A percentile compares a stretch with the other conserved stretches of the same genome.
Conservation (phyloP, 1,140 invertebrate species). For the Lethrus apterus region DNA sequence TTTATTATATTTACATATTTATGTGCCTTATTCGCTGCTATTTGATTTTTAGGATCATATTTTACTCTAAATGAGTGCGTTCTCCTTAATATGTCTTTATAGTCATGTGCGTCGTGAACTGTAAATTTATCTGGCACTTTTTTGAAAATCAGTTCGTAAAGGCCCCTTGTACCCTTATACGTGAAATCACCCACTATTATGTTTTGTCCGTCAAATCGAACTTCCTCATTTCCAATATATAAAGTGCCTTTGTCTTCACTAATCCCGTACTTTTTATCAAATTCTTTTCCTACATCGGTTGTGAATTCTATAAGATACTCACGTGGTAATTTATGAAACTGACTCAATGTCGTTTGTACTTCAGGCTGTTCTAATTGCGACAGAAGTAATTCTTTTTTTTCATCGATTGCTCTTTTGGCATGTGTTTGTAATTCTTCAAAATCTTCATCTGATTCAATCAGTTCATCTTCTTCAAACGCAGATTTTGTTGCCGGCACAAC, state of each 20-base stretch:
- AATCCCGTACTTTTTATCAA: too few relatives aligned
- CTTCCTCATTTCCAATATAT: neutral
- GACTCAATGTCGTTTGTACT: neutral
- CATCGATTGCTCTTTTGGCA: too few relatives aligned
- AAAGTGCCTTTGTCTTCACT: too few relatives aligned
- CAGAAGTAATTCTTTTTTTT: neutral
- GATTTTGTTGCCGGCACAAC: too few relatives aligned
- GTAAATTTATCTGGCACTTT: conserved; percentile 11
- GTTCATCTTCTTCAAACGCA: too few relatives aligned
- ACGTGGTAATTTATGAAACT: neutral
- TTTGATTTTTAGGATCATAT: neutral
- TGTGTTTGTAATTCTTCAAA: too few relatives aligned
- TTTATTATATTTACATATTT: conserved; percentile 8
- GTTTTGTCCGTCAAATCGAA: neutral
- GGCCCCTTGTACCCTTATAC: neutral
- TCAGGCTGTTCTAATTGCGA: neutral
- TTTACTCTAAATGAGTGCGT: neutral
- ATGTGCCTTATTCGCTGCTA: neutral
- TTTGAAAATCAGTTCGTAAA: conserved; percentile 1
- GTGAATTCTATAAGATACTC: neutral
- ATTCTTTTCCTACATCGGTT: neutral
- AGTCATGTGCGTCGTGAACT: conserved; percentile 7
- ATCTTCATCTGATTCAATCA: too few relatives aligned
- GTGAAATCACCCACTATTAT: neutral
- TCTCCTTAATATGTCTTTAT: neutral